Base-by-base conservation (phyloP, 2,797 vertebrate genomes). In the Enoplosus armatus region DNA sequence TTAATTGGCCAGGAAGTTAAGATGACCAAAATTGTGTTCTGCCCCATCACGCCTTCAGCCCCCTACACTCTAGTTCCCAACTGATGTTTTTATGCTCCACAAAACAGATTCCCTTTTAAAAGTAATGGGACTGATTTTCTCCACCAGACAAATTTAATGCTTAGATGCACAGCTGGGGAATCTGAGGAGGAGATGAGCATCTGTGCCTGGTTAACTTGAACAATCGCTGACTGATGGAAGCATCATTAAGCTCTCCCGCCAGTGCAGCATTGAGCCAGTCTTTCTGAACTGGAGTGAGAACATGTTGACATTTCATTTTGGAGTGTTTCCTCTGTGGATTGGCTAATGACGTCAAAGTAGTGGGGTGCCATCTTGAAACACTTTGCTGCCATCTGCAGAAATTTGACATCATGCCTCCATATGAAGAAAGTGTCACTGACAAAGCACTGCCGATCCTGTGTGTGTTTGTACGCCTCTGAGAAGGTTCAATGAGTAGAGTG, bases 401-500 rank as follows among this genome's bases (percentile, higher is more conserved):
- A 64, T 70, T 20, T 61, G 66, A 65, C 66, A 51, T 74, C 14
- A 37, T 2, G 10, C 31, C 39, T 50, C 29, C 29, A 0, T 18
- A 1, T 33, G 39, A 67, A n/a, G 66, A 51, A 35, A 62, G 39
- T n/a, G 56, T 67, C 37, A 35, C 29, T 29, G 50, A 50, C 41
- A 22, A 65, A 78, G 83, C 83, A 64, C 84, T 93, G 92, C 89
- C 92, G 93, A 92, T 94, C 92, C 88, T 88, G 85, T 87, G 81
- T 77, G 58, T 85, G 59, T 75, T 45, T 60, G 55, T 66, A 67
- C 70, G 84, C 78, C 82, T 70, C 80, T 90, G 92, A 92, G 93
- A 94, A 93, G 92, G 93, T 95, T 95, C 88, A 90, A 72, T 86
- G 75, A 83, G 58, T 82, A 22, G 22, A 88, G 87, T 84, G 84